A percentile compares a stretch with the other conserved stretches of the same genome.
phyloP scores from a whole-genome alignment of 2,797 vertebrate genomes.

The Varecia variegata region DNA sequence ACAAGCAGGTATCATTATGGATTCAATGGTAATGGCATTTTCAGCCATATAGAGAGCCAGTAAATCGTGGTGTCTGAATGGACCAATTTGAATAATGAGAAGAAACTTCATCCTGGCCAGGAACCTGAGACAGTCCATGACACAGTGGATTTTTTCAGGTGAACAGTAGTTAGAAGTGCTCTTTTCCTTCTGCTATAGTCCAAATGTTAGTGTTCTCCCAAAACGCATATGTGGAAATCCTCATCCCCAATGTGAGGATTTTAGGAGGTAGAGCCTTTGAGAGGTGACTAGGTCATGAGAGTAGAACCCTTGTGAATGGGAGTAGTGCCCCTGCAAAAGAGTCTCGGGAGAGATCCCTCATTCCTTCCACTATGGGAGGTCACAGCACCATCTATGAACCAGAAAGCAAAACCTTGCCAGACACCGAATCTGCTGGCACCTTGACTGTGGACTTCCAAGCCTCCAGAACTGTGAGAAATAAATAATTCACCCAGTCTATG shows the following conservation, averaged over 20 bases:
- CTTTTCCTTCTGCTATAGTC: not conserved
- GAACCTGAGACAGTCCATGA: not conserved
- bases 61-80: conserved; percentile 40
- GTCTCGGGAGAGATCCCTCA: not conserved
- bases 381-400: not conserved
- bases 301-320: not conserved
- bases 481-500: not conserved
- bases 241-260: not conserved
- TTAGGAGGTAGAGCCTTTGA: not conserved
- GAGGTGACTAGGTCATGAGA: not conserved
- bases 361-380: not conserved
- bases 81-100: conserved; percentile 33
- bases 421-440: not conserved
- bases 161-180: not conserved
- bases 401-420: not conserved
- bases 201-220: not conserved
- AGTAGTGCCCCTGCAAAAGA: not conserved
- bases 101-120: conserved; percentile 21
- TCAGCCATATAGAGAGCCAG: not conserved
- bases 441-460: not conserved
- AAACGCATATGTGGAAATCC: not conserved
- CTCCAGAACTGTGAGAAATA: not conserved
- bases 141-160: not conserved
- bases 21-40: conserved; percentile 18
- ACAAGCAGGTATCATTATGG: not conserved